phyloP scores from a whole-genome alignment of 2,113 vertebrate species.

The Mus pahari region DNA sequence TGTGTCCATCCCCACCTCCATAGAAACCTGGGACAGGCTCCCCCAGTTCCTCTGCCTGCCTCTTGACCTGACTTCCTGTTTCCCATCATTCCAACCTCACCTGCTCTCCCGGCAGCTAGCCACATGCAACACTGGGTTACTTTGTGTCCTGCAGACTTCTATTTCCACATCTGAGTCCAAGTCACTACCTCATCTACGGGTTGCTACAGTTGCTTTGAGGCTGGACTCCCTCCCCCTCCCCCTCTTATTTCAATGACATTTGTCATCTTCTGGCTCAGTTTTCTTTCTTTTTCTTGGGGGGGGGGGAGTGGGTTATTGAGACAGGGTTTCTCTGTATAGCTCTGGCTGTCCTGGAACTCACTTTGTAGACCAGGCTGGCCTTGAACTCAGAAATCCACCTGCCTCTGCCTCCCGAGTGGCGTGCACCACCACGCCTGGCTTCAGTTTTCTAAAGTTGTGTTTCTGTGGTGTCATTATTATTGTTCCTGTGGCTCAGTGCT shows the following conservation, averaged over 20 bases:
- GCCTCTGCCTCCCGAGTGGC: too few species aligned
- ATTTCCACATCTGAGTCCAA: background rate
- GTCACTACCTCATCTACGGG: too few species aligned
- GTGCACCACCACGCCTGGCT: too few species aligned
- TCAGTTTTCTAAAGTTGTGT: background rate
- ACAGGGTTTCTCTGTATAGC: too few species aligned
- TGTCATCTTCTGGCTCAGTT: background rate
- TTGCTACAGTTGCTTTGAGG: background rate
- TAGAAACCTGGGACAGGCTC: rapidly evolving
- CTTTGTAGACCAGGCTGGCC: too few species aligned
- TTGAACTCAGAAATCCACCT: too few species aligned
- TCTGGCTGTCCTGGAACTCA: too few species aligned
- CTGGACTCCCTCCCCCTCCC: rapidly evolving
- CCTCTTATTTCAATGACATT: background rate
- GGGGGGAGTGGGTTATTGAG: too few species aligned
- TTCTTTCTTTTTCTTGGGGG: too few species aligned
- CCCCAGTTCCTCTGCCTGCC: background rate
- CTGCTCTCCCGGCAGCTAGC: background rate
- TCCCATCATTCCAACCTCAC: background rate
- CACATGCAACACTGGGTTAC: background rate
- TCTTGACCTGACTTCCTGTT: background rate
- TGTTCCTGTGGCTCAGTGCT: background rate
- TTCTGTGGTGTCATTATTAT: background rate
- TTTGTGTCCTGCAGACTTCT: background rate
- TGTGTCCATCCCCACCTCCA: background rate